Conservation (phyloP, 2,797 vertebrate genomes). For the Schizothorax lantsangensis region DNA sequence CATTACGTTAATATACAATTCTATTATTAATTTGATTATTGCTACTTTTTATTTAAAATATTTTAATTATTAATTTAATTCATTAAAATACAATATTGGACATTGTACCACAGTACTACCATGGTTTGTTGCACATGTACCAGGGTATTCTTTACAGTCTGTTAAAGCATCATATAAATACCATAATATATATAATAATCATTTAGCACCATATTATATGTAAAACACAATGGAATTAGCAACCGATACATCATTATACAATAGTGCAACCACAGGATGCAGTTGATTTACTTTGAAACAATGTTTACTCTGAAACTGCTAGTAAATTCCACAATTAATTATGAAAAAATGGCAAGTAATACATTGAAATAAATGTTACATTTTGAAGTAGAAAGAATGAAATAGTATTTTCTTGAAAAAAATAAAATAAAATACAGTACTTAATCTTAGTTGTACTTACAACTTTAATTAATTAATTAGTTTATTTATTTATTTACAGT, state of each 20-base stretch:
- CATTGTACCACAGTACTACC: not conserved
- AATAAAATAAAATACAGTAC: too few relatives aligned
- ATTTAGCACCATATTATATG: not conserved
- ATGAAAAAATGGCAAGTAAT: too few relatives aligned
- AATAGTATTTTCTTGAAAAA: too few relatives aligned
- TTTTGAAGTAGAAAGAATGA: too few relatives aligned
- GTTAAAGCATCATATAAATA: not conserved
- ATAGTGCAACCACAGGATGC: not conserved
- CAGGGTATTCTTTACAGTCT: not conserved
- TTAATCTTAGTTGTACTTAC: too few relatives aligned
- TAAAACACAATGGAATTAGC: not conserved
- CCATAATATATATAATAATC: too few relatives aligned
- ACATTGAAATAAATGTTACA: too few relatives aligned
- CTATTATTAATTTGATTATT: not conserved
- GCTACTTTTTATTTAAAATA: not conserved
- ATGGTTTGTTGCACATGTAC: not conserved
- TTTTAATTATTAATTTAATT: not conserved
- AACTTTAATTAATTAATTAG: too few relatives aligned
- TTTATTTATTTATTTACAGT: not conserved
- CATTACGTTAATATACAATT: not conserved
- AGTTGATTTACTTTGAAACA: not conserved
- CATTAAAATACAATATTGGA: not conserved
- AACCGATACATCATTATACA: not conserved
- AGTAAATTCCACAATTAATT: not conserved
- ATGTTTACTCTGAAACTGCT: not conserved